Evolutionary conservation across 2,113 vertebrate genomes (phyloP).

Genomic region (Atlantisia rogersi): DNA sequence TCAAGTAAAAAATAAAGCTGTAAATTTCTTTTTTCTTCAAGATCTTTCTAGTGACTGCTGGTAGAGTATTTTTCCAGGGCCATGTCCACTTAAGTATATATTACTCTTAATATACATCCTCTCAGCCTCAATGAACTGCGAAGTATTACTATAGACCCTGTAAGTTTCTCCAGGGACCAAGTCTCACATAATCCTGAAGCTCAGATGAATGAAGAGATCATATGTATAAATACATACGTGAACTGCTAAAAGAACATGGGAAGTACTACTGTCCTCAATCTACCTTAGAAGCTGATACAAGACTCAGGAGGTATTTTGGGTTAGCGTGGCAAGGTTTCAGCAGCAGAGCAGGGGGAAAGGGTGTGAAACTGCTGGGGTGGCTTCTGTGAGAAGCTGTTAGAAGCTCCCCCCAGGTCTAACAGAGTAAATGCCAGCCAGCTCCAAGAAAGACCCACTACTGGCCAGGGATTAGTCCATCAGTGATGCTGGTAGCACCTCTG

Average conservation of each 20-base stretch:
- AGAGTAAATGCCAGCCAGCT: no score
- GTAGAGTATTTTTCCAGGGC: not conserved
- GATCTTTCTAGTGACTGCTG: not conserved
- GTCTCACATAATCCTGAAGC: not conserved
- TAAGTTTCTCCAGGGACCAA: not conserved
- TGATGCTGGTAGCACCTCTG: no score
- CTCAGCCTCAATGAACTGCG: not conserved
- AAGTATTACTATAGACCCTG: not conserved
- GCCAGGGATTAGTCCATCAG: no score
- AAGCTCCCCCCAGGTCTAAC: no score
- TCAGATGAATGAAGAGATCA: not conserved
- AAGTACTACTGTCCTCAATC: not conserved
- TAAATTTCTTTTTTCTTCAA: not conserved
- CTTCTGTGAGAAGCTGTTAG: no score
- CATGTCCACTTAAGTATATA: not conserved
- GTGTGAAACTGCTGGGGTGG: no score
- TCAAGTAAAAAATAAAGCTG: not conserved
- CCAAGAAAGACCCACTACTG: no score
- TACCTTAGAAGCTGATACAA: not conserved
- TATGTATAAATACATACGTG: fast-evolving
- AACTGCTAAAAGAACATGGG: not conserved
- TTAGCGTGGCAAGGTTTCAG: no score
- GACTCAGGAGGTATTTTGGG: not conserved
- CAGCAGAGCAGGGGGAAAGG: no score
- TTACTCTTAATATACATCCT: not conserved